Evolutionary conservation across 1,140 invertebrate species (phyloP).

Genomic region (Thrips palmi): DNA sequence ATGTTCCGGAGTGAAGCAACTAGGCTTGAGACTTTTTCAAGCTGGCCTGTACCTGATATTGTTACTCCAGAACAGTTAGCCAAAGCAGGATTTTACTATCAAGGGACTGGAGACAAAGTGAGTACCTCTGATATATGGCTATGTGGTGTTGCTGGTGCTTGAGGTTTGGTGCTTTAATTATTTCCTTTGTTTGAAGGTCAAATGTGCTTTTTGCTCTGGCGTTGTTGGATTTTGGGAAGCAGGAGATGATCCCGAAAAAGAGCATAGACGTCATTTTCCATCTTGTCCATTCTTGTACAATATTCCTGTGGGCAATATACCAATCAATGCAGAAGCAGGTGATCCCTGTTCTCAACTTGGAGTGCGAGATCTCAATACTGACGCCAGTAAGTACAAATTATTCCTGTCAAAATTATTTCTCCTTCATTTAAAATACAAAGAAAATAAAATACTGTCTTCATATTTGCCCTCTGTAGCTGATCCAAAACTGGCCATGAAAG

Average conservation of each 20-base stretch:
- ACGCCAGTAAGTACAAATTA: conserved; percentile 7
- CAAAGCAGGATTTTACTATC: conserved; percentile 65
- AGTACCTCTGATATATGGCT: conserved; percentile 8
- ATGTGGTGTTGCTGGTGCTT: neutral
- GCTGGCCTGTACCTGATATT: conserved; percentile 40
- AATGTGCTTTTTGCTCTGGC: conserved; percentile 67
- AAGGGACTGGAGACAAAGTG: conserved; percentile 32
- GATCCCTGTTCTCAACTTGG: no score
- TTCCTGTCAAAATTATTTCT: neutral
- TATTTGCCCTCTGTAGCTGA: no score
- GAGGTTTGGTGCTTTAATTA: neutral
- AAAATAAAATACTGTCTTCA: neutral
- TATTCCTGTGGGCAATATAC: neutral
- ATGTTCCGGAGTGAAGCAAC: conserved; percentile 28
- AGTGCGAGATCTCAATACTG: conserved; percentile 5
- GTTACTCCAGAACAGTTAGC: conserved; percentile 50
- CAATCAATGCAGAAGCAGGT: no score
- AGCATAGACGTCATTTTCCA: conserved; percentile 54
- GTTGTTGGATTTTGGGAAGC: conserved; percentile 49
- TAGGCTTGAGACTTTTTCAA: conserved; percentile 35
- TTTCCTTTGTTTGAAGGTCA: conserved; percentile 32
- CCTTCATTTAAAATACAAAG: conserved; percentile 1
- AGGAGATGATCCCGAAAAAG: conserved; percentile 50
- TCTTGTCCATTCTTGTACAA: conserved; percentile 37
- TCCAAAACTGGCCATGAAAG: conserved; percentile 27